Evolutionary conservation across 2,113 vertebrate genomes (phyloP).

Genomic region (Periophthalmodon schlosseri): DNA sequence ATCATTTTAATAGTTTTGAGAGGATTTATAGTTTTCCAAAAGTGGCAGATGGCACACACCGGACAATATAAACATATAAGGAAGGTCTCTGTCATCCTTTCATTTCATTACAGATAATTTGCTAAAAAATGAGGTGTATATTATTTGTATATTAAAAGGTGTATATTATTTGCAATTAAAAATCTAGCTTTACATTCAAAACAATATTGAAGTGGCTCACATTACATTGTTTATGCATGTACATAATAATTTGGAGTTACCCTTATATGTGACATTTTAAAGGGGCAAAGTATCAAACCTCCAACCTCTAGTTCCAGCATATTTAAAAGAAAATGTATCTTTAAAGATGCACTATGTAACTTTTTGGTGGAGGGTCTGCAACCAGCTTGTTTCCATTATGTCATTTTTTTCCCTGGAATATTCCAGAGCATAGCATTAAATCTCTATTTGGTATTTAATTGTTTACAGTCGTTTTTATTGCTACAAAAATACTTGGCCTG

Average conservation of each 20-base stretch:
- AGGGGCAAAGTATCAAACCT: neutral
- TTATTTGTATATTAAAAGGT: neutral
- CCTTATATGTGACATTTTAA: neutral
- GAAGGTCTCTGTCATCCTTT: neutral
- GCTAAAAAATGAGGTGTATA: neutral
- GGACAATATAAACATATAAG: neutral
- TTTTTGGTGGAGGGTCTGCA: too few species aligned
- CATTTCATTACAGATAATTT: neutral
- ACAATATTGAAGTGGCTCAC: neutral
- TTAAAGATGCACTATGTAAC: too few species aligned
- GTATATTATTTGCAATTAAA: neutral
- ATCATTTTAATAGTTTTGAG: slow-evolving; percentile 4
- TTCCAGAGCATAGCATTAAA: too few species aligned
- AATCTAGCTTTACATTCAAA: neutral
- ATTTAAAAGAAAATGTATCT: too few species aligned
- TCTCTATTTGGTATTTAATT: neutral
- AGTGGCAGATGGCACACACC: neutral
- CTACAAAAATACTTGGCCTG: neutral
- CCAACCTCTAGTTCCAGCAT: too few species aligned
- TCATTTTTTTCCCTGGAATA: too few species aligned
- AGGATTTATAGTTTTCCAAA: slow-evolving; percentile 3
- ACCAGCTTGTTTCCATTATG: too few species aligned
- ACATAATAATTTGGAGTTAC: too few species aligned
- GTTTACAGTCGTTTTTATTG: neutral
- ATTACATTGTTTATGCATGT: too few species aligned